Base-by-base conservation (phyloP, 2,888 invertebrate species). In the Drosophila formosana region DNA sequence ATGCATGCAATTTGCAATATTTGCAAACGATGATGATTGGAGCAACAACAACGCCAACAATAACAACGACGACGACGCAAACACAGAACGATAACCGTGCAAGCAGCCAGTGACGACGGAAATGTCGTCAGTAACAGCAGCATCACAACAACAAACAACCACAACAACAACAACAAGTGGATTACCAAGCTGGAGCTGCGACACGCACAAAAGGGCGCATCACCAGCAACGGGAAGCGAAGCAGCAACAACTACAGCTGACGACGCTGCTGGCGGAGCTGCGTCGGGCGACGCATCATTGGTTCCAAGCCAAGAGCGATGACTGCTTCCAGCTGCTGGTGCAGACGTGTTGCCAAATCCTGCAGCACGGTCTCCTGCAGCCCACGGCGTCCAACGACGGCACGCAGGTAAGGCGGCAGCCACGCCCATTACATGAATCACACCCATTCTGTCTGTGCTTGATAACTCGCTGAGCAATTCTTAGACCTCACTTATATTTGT, bases 331-430 rank as follows among this genome's bases (percentile, higher is more conserved):
- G 32, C 13, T 78, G 49, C 64, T 89, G 30, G 64, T 79, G 39
- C 82, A 81, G 45, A 72, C 71, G 4, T 90, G 89, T 66, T 69
- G 78, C 7, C 82, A 88, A 26, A 89, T 90, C 47, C 66, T 91
- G 41, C 69, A 78, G 51, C 87, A 91, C 58, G 91, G 89, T 3
- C 53, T 34, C 5, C 41, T 78, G 34, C 51, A 80, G 45, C 65
- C 75, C 18, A 18, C 18, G 61, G 75, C 73, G 58, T 46, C 50
- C 30, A 57, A 43, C 30, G 49, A 1, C 43, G 61, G 34, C 50
- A 52, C 37, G 4, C 49, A 23, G 45, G 75, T 78, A 43, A 66
- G 30, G 30, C 30, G 30, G 30, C 5, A n/a, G 7, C 23, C n/a
- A 9, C 3, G 26, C 18, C 46, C 53, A 28, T 57, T 57, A 47